A percentile compares a stretch with the other conserved stretches of the same genome.
phyloP scores from a whole-genome alignment of 1,140 invertebrate species.

The Hestina assimilis region DNA sequence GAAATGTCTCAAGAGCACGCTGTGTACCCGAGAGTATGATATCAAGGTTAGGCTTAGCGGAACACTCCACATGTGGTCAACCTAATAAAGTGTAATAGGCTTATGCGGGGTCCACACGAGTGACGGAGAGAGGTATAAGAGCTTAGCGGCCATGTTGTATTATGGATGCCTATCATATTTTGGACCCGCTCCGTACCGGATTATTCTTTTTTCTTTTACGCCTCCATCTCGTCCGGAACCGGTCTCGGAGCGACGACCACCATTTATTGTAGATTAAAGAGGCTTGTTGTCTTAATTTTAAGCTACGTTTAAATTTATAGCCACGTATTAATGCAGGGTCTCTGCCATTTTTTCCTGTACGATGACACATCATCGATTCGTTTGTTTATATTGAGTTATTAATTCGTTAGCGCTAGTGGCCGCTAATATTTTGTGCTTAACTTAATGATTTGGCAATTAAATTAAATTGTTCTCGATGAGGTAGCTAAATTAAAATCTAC shows the following conservation, averaged over 20 bases:
- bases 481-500: constrained; percentile 74
- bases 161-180: constrained; percentile 79
- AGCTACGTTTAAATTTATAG: constrained; percentile 74
- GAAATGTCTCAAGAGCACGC: constrained; percentile 40
- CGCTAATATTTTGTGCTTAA: constrained; percentile 75
- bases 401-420: constrained; percentile 62
- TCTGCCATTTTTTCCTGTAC: constrained; percentile 62
- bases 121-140: constrained; percentile 56
- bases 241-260: constrained; percentile 71
- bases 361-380: constrained; percentile 66
- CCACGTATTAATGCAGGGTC: constrained; percentile 67
- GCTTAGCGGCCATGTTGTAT: constrained; percentile 77
- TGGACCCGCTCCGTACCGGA: constrained; percentile 73
- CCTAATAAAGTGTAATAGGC: constrained; percentile 69
- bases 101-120: constrained; percentile 37
- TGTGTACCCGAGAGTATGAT: constrained; percentile 70
- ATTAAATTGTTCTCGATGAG: constrained; percentile 74
- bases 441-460: constrained; percentile 78
- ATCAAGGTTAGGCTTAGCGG: constrained; percentile 77
- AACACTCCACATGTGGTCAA: constrained; percentile 78
- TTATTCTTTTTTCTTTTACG: constrained; percentile 74
- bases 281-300: constrained; percentile 78
- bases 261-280: constrained; percentile 78
- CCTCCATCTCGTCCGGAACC: constrained; percentile 65
- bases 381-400: constrained; percentile 70